These are phyloP conservation scores for Thecophora atra DNA, from an alignment of 2,888 invertebrate species.

Conservation along the genomic window DNA sequence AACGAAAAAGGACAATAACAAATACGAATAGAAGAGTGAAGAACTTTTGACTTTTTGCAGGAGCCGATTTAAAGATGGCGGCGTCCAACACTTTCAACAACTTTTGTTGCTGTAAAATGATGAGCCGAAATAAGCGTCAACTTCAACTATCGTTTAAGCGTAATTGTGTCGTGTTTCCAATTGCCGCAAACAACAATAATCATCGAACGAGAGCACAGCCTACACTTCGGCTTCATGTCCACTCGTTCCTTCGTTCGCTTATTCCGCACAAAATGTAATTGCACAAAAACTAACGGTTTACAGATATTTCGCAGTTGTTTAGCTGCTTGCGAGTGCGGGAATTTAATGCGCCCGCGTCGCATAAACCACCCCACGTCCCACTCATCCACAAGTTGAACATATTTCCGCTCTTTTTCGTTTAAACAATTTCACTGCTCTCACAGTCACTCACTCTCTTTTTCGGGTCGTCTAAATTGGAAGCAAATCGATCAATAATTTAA, in stretches of 20 bases:
- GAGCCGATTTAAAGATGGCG: slow-evolving; percentile 24
- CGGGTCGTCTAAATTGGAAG: slow-evolving; percentile 20
- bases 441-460: not conserved
- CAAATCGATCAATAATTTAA: slow-evolving; percentile 45
- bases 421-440: not conserved
- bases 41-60: too few relatives aligned
- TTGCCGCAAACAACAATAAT: slow-evolving; percentile 43
- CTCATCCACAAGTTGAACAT: not conserved
- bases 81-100: slow-evolving; percentile 11
- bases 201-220: slow-evolving; percentile 17
- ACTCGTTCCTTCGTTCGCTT: slow-evolving; percentile 1
- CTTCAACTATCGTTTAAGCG: slow-evolving; percentile 13
- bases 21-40: too few relatives aligned
- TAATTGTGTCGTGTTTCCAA: slow-evolving; percentile 42
- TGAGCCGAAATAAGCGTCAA: slow-evolving; percentile 10
- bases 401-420: not conserved
- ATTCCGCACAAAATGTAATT: not conserved
- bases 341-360: slow-evolving; percentile 36
- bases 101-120: slow-evolving; percentile 12
- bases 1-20: not conserved
- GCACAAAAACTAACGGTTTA: slow-evolving; percentile 34
- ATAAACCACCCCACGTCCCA: slow-evolving; percentile 7
- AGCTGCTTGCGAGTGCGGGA: slow-evolving; percentile 9
- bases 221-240: not conserved
- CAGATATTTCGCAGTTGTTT: slow-evolving; percentile 40